phyloP scores from a whole-genome alignment of 2,888 invertebrate genomes.

The Mimachlamys varia region DNA sequence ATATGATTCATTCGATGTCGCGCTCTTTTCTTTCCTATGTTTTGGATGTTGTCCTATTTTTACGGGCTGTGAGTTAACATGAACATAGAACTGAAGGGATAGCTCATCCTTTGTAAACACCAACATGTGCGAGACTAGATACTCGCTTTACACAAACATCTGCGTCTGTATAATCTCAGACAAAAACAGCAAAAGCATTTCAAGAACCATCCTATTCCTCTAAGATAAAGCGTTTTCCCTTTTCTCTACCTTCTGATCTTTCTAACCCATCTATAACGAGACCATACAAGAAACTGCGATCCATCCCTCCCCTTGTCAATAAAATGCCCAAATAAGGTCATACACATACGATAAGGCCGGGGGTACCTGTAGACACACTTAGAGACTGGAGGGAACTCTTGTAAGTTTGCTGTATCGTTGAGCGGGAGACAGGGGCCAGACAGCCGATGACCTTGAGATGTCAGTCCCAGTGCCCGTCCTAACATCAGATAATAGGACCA shows the following conservation, averaged over 20 bases:
- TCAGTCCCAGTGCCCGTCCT: not conserved
- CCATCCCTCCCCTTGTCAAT: not conserved
- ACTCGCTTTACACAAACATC: not conserved
- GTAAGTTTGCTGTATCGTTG: not conserved
- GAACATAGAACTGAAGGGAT: too few relatives aligned
- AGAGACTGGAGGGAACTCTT: not conserved
- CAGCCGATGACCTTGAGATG: constrained; percentile 29
- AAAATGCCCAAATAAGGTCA: constrained; percentile 1
- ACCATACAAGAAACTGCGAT: not conserved
- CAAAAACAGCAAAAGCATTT: not conserved
- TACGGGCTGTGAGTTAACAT: too few relatives aligned
- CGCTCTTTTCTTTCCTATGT: too few relatives aligned
- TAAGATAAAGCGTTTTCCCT: not conserved
- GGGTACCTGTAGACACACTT: not conserved
- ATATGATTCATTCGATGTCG: too few relatives aligned
- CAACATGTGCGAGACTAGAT: not conserved
- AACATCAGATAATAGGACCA: not conserved
- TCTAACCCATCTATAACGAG: not conserved
- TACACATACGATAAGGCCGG: not conserved
- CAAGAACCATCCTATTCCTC: not conserved
- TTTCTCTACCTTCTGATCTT: not conserved
- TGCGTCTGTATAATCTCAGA: not conserved
- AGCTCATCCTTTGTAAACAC: too few relatives aligned
- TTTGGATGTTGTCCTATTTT: too few relatives aligned
- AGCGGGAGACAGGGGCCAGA: not conserved